Conservation (phyloP, 2,113 vertebrate species). For the Lampris megalopsis region DNA sequence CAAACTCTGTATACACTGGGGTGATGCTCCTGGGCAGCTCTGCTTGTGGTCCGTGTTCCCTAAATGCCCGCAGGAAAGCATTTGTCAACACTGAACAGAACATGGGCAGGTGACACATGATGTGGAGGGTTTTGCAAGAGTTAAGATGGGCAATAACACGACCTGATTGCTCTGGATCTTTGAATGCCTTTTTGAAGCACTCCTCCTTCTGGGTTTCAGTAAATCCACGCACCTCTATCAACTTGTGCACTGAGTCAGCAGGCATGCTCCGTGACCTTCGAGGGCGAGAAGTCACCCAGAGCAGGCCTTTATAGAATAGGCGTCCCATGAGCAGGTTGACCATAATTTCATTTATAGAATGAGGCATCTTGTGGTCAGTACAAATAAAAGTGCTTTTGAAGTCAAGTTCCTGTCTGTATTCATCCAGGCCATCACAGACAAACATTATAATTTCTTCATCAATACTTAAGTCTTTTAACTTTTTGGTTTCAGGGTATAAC, state of each 20-base stretch:
- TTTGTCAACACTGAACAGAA: slow-evolving; percentile 76
- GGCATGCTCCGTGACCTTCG: slow-evolving; percentile 49
- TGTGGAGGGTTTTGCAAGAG: slow-evolving; percentile 67
- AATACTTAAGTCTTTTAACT: slow-evolving; percentile 51
- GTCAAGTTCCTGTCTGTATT: slow-evolving; percentile 56
- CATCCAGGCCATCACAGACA: slow-evolving; percentile 79
- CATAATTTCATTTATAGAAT: slow-evolving; percentile 54
- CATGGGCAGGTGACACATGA: slow-evolving; percentile 81
- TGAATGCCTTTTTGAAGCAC: slow-evolving; percentile 74
- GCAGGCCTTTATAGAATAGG: slow-evolving; percentile 46
- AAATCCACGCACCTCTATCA: slow-evolving; percentile 76
- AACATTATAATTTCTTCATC: slow-evolving; percentile 70
- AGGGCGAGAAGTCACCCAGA: slow-evolving; percentile 62
- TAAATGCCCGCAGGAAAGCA: slow-evolving; percentile 52
- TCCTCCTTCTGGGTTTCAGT: slow-evolving; percentile 58
- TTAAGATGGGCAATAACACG: slow-evolving; percentile 63
- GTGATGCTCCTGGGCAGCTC: slow-evolving; percentile 70
- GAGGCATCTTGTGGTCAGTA: slow-evolving; percentile 7
- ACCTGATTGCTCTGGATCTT: slow-evolving; percentile 57
- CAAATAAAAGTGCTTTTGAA: slow-evolving; percentile 57
- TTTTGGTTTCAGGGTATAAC: slow-evolving; percentile 72
- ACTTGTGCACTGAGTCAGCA: slow-evolving; percentile 50
- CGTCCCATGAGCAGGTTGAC: slow-evolving; percentile 75
- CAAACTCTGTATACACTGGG: slow-evolving; percentile 74
- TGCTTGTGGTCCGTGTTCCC: not conserved